Percentiles rank a stretch among this genome's conserved stretches.
These are phyloP conservation scores for Phoenoteleia sp. DNA, from an alignment of 2,888 invertebrate species.

Conservation along the genomic window DNA sequence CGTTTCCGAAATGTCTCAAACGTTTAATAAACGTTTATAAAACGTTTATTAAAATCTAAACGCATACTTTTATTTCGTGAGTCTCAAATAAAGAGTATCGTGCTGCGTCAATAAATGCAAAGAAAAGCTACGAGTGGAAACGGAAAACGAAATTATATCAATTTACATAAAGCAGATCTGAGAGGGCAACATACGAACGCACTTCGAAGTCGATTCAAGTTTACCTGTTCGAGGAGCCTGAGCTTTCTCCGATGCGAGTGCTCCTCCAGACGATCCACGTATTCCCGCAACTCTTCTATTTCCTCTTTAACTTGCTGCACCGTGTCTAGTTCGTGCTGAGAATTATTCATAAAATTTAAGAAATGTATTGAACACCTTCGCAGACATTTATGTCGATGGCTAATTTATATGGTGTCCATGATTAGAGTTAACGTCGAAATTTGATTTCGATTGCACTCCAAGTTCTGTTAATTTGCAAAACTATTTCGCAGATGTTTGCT, in stretches of 20 bases:
- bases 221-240: conserved; percentile 96
- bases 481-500: no score
- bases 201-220: conserved; percentile 15
- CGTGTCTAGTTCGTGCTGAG: conserved; percentile 94
- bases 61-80: no score
- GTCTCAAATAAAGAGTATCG: no score
- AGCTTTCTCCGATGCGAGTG: conserved; percentile 96
- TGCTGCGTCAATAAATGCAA: no score
- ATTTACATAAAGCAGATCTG: conserved; percentile 7
- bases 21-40: no score
- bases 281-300: conserved; percentile 96
- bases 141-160: conserved; percentile 32
- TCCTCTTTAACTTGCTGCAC: conserved; percentile 98
- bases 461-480: no score
- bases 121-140: no score
- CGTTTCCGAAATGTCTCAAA: no score
- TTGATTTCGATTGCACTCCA: no score
- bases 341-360: conserved; percentile 48
- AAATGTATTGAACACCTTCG: conserved; percentile 20
- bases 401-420: no score
- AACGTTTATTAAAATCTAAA: no score
- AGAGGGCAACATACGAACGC: not conserved
- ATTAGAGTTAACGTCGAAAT: no score
- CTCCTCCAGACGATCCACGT: conserved; percentile 96
- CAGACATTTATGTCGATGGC: conserved; percentile 5